phyloP scores from a whole-genome alignment of 2,113 vertebrate genomes.

The Grammomys surdaster region DNA sequence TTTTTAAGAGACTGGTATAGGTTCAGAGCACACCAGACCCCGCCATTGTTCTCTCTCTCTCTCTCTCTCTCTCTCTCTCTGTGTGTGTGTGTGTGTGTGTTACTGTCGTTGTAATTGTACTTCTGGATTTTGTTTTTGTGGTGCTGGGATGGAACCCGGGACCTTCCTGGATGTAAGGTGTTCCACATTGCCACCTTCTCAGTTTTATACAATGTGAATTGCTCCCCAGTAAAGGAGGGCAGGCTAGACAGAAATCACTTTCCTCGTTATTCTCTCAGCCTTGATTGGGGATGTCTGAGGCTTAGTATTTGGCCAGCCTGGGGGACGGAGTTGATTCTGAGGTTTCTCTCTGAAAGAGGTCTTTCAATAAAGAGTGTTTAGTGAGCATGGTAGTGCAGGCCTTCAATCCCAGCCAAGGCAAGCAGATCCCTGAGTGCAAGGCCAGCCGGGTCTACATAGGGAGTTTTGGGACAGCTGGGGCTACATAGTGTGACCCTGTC shows the following conservation, averaged over 20 bases:
- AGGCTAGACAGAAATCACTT: background rate
- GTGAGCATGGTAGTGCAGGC: background rate
- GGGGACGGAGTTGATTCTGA: background rate
- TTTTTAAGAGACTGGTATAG: background rate
- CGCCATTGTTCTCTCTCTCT: too few species aligned
- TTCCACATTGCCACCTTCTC: background rate
- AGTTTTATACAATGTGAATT: background rate
- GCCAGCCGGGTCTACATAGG: background rate
- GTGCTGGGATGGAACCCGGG: background rate
- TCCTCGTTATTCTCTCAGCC: background rate
- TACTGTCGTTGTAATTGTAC: too few species aligned
- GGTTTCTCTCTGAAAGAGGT: background rate
- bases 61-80: too few species aligned
- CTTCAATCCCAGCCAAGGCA: background rate
- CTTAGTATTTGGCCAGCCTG: background rate
- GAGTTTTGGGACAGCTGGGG: background rate
- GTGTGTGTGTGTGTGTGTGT: background rate
- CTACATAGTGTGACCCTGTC: background rate
- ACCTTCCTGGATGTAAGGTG: too few species aligned
- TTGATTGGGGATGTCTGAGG: background rate
- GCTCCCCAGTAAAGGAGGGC: background rate
- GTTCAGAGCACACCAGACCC: background rate
- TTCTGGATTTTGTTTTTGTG: background rate
- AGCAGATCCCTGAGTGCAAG: background rate
- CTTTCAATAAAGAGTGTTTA: background rate